Conservation (phyloP, 2,888 invertebrate genomes). For the Agapetus fuscipes region DNA sequence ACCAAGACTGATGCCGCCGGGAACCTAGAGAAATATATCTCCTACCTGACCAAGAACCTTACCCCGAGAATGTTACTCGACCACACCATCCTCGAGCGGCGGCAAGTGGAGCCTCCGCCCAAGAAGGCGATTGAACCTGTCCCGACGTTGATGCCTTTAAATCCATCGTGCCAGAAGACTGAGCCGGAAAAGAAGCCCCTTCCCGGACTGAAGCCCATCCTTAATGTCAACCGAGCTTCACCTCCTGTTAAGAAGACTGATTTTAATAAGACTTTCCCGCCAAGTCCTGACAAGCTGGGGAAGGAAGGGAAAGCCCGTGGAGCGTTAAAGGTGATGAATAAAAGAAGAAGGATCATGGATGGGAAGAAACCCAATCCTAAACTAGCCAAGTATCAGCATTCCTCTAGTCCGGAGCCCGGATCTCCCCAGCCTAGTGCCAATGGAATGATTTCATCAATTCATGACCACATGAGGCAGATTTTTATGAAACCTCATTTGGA, state of each 20-base stretch:
- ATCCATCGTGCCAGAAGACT: no score
- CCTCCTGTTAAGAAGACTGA: conserved; percentile 15
- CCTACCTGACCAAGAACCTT: conserved; percentile 41
- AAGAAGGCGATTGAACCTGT: not conserved
- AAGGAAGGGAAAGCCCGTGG: conserved; percentile 9
- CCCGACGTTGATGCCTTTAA: no score
- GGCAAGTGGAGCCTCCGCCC: not conserved
- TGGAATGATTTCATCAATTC: conserved; percentile 2
- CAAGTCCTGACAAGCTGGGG: conserved; percentile 4
- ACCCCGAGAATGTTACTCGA: conserved; percentile 41
- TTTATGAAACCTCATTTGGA: conserved; percentile 9
- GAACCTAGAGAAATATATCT: conserved; percentile 43
- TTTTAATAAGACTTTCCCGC: conserved; percentile 7
- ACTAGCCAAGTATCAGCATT: conserved; percentile 3
- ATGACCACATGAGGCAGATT: conserved; percentile 16
- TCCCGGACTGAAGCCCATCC: conserved; percentile 14
- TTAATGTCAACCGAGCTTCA: conserved; percentile 4
- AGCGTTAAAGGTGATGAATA: conserved; percentile 6
- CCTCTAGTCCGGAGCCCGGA: not conserved
- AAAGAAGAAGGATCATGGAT: conserved; percentile 9
- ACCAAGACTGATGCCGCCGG: conserved; percentile 30
- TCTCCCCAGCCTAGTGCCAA: not conserved
- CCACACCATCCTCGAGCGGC: conserved; percentile 30
- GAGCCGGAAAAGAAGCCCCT: conserved; percentile 14
- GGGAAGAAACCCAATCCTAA: conserved; percentile 9